These are phyloP conservation scores for Drosophila tripunctata DNA, from an alignment of 2,888 invertebrate species.

Conservation along the genomic window DNA sequence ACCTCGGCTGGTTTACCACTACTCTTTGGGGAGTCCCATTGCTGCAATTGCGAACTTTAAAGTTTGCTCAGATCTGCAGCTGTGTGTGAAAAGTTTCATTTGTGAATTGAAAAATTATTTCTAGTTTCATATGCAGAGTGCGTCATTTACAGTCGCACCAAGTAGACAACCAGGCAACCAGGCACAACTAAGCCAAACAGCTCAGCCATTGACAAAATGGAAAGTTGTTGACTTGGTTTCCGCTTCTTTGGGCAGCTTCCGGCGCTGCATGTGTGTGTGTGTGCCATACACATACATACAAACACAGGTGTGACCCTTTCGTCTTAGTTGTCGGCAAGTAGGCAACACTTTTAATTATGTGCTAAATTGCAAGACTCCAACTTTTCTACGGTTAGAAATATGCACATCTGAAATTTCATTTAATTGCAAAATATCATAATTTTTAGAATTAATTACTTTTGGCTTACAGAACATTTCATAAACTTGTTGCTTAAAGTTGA, in stretches of 20 bases:
- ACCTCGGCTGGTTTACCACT: constrained; percentile 53
- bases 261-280: constrained; percentile 20
- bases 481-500: not conserved
- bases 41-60: constrained; percentile 66
- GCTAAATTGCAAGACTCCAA: constrained; percentile 15
- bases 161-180: constrained; percentile 14
- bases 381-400: not conserved
- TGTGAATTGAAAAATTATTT: constrained; percentile 78
- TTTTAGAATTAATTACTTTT: constrained; percentile 1
- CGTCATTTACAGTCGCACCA: constrained; percentile 62
- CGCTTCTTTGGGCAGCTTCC: constrained; percentile 46
- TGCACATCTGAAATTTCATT: constrained; percentile 15
- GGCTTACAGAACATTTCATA: not conserved
- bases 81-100: constrained; percentile 73
- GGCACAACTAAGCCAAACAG: constrained; percentile 34
- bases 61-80: constrained; percentile 56
- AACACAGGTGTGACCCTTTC: constrained; percentile 25
- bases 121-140: constrained; percentile 69
- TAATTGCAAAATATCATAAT: constrained; percentile 6
- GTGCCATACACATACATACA: no score
- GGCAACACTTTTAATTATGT: constrained; percentile 63
- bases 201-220: constrained; percentile 72
- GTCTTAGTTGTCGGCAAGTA: constrained; percentile 7
- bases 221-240: constrained; percentile 76
- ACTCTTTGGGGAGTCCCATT: constrained; percentile 55